These are phyloP conservation scores for Psittacula echo DNA, from an alignment of 2,797 vertebrate genomes.

Conservation along the genomic window DNA sequence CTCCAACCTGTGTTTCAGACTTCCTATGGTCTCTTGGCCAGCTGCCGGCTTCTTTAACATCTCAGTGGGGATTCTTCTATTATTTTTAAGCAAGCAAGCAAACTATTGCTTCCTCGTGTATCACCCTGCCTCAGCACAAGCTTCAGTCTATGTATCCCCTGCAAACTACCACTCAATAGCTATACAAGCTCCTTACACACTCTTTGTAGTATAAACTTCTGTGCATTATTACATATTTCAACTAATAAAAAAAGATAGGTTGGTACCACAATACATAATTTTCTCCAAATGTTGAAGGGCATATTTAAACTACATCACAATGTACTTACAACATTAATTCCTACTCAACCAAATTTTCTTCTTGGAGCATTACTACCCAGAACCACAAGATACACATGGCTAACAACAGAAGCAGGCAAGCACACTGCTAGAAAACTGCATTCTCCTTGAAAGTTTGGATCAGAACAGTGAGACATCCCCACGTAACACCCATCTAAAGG, in stretches of 20 bases:
- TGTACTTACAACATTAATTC: background rate
- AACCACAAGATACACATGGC: background rate
- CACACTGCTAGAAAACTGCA: background rate
- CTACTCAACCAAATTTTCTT: background rate
- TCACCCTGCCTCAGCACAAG: background rate
- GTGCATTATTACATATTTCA: background rate
- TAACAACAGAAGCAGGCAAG: background rate
- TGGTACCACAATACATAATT: background rate
- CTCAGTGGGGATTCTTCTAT: background rate
- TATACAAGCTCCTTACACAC: background rate
- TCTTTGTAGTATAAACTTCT: rapidly evolving
- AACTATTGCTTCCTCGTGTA: background rate
- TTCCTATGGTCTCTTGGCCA: background rate
- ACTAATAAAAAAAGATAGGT: background rate
- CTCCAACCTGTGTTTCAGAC: background rate
- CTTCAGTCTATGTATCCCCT: rapidly evolving
- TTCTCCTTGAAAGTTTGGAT: background rate
- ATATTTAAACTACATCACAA: background rate
- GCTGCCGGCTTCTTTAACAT: background rate
- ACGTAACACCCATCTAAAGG: background rate
- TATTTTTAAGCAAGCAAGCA: background rate
- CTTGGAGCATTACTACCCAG: background rate
- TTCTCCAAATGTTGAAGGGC: background rate
- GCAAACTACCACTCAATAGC: background rate
- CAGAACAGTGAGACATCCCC: background rate